A percentile compares a stretch with the other conserved stretches of the same genome.
phyloP scores from a whole-genome alignment of 2,888 invertebrate genomes.

The Busseola fusca region DNA sequence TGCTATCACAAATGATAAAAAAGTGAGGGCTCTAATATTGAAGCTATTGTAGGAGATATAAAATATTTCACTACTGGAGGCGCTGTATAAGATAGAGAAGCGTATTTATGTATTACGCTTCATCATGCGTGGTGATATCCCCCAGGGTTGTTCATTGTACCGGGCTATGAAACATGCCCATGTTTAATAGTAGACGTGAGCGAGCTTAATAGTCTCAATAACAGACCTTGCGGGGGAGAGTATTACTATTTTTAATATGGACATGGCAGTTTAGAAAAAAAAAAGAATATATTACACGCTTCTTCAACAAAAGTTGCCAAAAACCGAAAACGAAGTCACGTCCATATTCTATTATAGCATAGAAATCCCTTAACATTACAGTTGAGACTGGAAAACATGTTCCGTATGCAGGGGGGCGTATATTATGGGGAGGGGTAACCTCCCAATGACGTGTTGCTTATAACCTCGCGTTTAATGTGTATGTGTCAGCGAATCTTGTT shows the following conservation, averaged over 20 bases:
- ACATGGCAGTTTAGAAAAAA: background rate
- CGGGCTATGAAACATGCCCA: slow-evolving; percentile 36
- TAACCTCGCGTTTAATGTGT: slow-evolving; percentile 54
- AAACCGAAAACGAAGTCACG: slow-evolving; percentile 30
- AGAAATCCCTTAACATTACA: slow-evolving; percentile 67
- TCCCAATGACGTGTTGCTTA: slow-evolving; percentile 58
- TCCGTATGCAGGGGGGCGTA: slow-evolving; percentile 46
- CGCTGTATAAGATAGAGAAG: slow-evolving; percentile 27
- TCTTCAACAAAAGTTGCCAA: background rate
- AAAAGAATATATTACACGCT: background rate
- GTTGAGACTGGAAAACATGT: slow-evolving; percentile 64
- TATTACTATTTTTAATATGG: background rate
- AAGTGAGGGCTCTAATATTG: slow-evolving; percentile 26
- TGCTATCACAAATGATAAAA: slow-evolving; percentile 32
- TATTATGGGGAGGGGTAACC: slow-evolving; percentile 21
- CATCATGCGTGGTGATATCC: slow-evolving; percentile 43
- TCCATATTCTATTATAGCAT: slow-evolving; percentile 63
- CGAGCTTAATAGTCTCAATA: slow-evolving; percentile 3
- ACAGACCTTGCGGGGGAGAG: background rate
- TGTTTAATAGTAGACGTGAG: slow-evolving; percentile 32
- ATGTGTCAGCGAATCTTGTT: slow-evolving; percentile 59
- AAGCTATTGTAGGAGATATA: slow-evolving; percentile 19
- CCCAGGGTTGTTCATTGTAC: slow-evolving; percentile 41
- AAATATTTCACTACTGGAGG: slow-evolving; percentile 25
- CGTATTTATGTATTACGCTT: slow-evolving; percentile 22